Conservation (phyloP, 2,888 invertebrate species). For the Lacanobia wlatinum region DNA sequence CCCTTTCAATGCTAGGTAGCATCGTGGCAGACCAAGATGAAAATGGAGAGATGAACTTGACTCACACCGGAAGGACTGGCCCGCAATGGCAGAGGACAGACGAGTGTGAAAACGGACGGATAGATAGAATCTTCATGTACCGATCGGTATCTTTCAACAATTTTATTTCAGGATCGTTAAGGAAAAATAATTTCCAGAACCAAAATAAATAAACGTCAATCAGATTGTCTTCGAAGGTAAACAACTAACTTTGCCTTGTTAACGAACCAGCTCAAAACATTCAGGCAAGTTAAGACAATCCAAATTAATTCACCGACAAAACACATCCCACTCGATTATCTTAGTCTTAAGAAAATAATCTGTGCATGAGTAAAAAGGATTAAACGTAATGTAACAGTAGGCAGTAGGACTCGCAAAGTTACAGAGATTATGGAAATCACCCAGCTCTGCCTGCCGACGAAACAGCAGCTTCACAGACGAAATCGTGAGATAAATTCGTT, state of each 20-base stretch:
- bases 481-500: constrained; percentile 53
- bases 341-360: constrained; percentile 46
- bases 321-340: constrained; percentile 37
- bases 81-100: too few species aligned
- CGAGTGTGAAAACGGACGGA: neutral
- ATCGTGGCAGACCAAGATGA: too few species aligned
- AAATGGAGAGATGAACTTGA: too few species aligned
- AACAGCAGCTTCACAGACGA: constrained; percentile 58
- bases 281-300: constrained; percentile 26
- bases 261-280: constrained; percentile 17
- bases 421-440: constrained; percentile 69
- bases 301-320: constrained; percentile 22
- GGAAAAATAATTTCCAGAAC: neutral
- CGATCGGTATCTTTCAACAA: neutral
- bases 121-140: neutral
- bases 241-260: constrained; percentile 9
- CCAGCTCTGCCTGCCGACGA: constrained; percentile 34
- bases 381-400: constrained; percentile 50
- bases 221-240: constrained; percentile 20
- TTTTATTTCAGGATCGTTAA: neutral
- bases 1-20: too few species aligned
- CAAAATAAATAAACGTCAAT: constrained; percentile 30
- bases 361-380: constrained; percentile 57
- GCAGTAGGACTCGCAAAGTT: constrained; percentile 51
- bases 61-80: too few species aligned